phyloP scores from a whole-genome alignment of 2,113 vertebrate genomes.

The Mellivora capensis region DNA sequence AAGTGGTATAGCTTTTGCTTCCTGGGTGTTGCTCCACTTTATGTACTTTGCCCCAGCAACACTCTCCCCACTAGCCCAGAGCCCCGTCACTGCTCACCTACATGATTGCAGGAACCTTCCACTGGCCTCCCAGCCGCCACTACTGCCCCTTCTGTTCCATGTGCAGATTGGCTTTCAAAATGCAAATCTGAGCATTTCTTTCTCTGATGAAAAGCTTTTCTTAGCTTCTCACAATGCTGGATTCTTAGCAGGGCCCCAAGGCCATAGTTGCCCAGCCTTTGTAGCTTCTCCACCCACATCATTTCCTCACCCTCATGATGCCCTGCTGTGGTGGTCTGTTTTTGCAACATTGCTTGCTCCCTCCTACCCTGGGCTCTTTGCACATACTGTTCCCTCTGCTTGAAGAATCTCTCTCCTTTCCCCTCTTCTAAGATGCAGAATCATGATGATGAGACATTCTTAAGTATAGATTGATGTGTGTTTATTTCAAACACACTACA shows the following conservation, averaged over 20 bases:
- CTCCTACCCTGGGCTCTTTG: neutral
- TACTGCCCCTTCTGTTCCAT: rapidly evolving
- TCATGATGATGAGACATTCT: neutral
- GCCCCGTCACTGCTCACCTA: rapidly evolving
- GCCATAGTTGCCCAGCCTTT: neutral
- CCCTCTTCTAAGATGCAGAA: neutral
- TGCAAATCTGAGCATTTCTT: neutral
- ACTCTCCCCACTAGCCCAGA: neutral
- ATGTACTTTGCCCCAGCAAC: neutral
- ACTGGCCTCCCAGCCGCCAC: neutral
- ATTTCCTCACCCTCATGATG: no score
- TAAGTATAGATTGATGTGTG: neutral
- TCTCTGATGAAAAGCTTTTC: neutral
- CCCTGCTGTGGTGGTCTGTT: neutral
- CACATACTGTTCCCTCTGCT: neutral
- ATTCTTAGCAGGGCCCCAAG: rapidly evolving
- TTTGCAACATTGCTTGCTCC: neutral
- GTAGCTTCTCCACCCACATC: neutral
- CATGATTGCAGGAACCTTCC: neutral
- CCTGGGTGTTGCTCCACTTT: no score
- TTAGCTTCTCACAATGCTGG: neutral
- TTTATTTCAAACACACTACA: neutral
- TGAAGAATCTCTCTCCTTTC: neutral
- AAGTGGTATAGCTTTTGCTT: neutral
- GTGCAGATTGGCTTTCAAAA: neutral